Evolutionary conservation across 2,797 vertebrate species (phyloP), one percentile per base, ranked within the genome.

Genomic region (Dicrostonyx torquatus): DNA sequence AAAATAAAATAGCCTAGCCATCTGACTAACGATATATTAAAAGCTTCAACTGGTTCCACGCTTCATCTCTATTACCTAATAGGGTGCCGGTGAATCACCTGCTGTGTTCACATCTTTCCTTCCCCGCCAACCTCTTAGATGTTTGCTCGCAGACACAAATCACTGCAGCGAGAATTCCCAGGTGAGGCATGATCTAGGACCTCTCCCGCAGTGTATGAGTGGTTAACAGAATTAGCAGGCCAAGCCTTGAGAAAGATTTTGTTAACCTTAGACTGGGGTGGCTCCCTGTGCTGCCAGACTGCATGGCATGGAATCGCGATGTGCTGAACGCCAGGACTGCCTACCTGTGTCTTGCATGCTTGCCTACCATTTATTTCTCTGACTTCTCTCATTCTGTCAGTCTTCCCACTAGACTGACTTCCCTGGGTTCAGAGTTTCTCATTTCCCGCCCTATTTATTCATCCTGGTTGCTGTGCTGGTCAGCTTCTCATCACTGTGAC

Each of bases 321-420:
- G 22, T 37, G 9, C 24, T 78, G 64, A 18, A 55, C 66, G 1
- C 40, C 50, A 92, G 45, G 20, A 40, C 48, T 53, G 26, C 34
- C n/a, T 40, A 55, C 17, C 78, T 91, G 37, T 26, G 64, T 70
- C 48, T 72, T 76, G 80, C 29, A 24, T 58, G 55, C 50, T 70
- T 79, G 12, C 2, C 78, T 60, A 66, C n/a, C 78, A 24, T 90
- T 94, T 93, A 24, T 90, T 94, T 93, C 20, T 85, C 78, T 87
- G 29, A 77, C 43, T 92, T 64, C 31, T 62, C 8, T 29, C 34
- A 26, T 20, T 2, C 50, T 45, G 93, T 88, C 60, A 53, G 6
- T 60, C 64, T 91, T 64, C 29, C 79, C 31, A 83, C 60, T n/a
- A 40, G 31, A 22, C 80, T 92, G 68, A 40, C 80, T 73, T 72